Base-by-base conservation (phyloP, 2,797 vertebrate genomes). In the Hoplostethus mediterraneus region DNA sequence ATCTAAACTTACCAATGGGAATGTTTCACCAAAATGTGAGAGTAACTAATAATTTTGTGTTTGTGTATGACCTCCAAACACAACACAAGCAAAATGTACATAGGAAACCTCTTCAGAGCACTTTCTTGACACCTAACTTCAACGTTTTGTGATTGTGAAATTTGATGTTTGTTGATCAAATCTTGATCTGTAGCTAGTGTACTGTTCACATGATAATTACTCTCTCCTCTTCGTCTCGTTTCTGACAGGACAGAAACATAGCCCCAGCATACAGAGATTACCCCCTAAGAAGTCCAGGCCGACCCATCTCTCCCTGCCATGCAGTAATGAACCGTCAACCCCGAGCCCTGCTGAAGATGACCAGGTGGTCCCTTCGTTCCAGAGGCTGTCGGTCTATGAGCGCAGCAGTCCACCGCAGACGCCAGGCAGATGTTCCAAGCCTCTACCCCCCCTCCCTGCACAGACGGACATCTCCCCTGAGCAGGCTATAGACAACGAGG, bases 361-460 rank as follows among this genome's bases (percentile, higher is more conserved):
- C 62, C 94, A 94, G 54, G 89, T 96, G 2, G 53, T 94, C 60
- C 94, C 95, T 44, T 92, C 93, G 17, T 94, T 98, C 67, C 91
- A 95, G 87, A 96, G 90, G 70, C 95, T 98, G 30, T 96, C 97
- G 0, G 80, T 98, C 65, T 87, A 95, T 1, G 93, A 95, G 67
- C 92, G 87, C 83, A 91, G 87, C 3, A 94, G 93, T 71, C 94
- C 95, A 21, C 95, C 96, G 1, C 95, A 93, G 44, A 95, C 95
- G 38, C 71, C 87, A 45, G 71, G 95, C 38, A 94, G 97, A 38
- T 92, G 95, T 69, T 95, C 95, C n/a, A 94, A 97, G 77, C 98
- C 98, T 0, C 94, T 99, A 4, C 98, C 98, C 0, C 98, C 98
- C 2, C 88, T 95, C 83, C 95, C 95, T 0, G 89, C 92, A 68